A percentile compares a stretch with the other conserved stretches of the same genome.
Evolutionary conservation across 1,140 invertebrate species (phyloP).

Genomic region (Coptotermes formosanus): DNA sequence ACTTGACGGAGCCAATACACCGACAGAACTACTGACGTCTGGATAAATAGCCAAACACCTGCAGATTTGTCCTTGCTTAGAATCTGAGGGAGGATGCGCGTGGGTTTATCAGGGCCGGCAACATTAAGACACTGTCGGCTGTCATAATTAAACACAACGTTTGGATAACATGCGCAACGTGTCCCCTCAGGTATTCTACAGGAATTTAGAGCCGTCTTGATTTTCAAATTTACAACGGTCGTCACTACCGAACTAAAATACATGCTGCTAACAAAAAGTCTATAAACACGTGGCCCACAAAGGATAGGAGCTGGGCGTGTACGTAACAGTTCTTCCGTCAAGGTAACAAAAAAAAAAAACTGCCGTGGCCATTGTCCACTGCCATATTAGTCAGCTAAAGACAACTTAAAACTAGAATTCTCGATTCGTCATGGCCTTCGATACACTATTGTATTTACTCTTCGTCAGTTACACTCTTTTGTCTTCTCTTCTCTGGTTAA

Average conservation of each 20-base stretch:
- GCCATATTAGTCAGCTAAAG: neutral
- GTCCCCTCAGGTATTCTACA: neutral
- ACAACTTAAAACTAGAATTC: neutral
- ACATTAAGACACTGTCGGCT: conserved; percentile 51
- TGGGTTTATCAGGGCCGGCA: conserved; percentile 43
- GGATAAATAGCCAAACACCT: neutral
- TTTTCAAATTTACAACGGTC: neutral
- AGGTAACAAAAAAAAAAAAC: too few relatives aligned
- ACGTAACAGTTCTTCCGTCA: neutral
- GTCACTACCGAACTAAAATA: neutral
- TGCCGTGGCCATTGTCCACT: neutral
- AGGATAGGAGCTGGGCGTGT: neutral
- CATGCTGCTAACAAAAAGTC: neutral
- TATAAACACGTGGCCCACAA: neutral
- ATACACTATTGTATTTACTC: too few relatives aligned
- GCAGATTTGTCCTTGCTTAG: neutral
- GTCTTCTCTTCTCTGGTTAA: too few relatives aligned
- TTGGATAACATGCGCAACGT: neutral
- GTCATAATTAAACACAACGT: conserved; percentile 35
- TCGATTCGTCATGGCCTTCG: neutral
- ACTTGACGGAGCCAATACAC: too few relatives aligned
- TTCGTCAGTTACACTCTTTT: too few relatives aligned
- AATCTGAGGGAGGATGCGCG: conserved; percentile 37
- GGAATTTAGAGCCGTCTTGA: neutral
- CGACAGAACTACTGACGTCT: neutral